Evolutionary conservation across 2,888 invertebrate genomes (phyloP), one percentile per base, ranked within the genome.

Genomic region (Heliconius ismenius): DNA sequence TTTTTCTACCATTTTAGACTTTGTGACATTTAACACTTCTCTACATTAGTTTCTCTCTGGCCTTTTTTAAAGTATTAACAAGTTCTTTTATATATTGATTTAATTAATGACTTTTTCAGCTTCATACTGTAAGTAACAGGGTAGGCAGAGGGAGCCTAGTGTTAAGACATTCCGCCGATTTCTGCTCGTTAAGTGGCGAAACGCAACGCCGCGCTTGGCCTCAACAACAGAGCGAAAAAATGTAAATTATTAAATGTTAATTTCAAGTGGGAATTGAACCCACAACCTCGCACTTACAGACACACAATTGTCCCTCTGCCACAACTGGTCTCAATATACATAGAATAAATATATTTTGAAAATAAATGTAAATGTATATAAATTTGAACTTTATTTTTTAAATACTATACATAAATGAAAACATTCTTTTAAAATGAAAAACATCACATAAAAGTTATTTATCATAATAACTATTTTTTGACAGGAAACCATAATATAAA

Each of bases 311-410:
- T 49, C 7, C 49, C 49, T 18, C 49, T 18, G 6, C 0, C 18
- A 21, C 49, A 6, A 18, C 18, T 49, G 49, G 49, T 15, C 43
- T 43, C 3, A 43, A 15, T 4, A 49, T 49, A 49, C 2, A 18
- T 49, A 18, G 6, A 49, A 21, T 18, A 49, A 49, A 49, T 9
- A 10, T 65, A 39, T 39, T n/a, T 36, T 65, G 65, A 21, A 67
- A 67, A 67, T 24, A 67, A 67, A 67, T 32, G 7, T 36, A n/a
- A 64, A 32, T 7, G 39, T 39, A 67, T 24, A 67, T 2, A 67
- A 67, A 65, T 65, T 39, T 67, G 39, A 67, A 67, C 39, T 67
- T 67, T 67, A 67, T 67, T 67, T 2, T 24, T 39, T 43, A 24
- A n/a, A 65, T 36, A 67, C 39, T n/a, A 67, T 43, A 39, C 15